Base-by-base conservation (phyloP, 2,888 invertebrate genomes). In the Stomorhina lunata region DNA sequence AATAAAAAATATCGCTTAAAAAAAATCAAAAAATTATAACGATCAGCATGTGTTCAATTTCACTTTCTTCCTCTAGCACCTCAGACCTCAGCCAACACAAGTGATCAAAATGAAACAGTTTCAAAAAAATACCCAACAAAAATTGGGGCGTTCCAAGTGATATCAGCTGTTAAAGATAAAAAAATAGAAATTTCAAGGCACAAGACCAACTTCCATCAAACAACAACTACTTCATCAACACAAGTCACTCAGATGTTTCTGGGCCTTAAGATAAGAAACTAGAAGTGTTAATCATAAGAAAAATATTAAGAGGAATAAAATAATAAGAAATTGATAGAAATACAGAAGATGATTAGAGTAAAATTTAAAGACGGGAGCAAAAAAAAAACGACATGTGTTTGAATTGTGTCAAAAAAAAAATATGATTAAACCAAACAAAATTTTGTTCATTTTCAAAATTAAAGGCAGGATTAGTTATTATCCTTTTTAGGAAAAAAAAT, bases 241-340 rank as follows among this genome's bases (percentile, higher is more conserved):
- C 37, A 37, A n/a, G 9, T 25, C 10, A 37, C 10, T 1, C 37
- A 37, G 37, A 10, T n/a, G 10, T 37, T 37, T 2, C 17, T 40
- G n/a, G 48, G 34, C 48, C 15, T 57, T 57, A n/a, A 1, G 1
- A 2, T 9, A 55, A 55, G 25, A 27, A 73, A 32, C 10, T 4
- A 50, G 17, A 82, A 82, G 81, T 82, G 81, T 79, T 82, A 82
- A 82, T 82, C 69, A 65, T 68, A 69, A 63, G 15, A 76, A 76
- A 27, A 76, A 50, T 40, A 68, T 27, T 1, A 40, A 63, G 0
- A 53, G 1, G 1, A 40, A 53, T 45, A 45, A 22, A 20, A 22
- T 40, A 32, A 69, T 10, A 69, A 63, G 15, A 37, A 45, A 22
- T 3, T 55, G 17, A 68, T n/a, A n/a, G n/a, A 34, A 53, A 32